These are phyloP conservation scores for Ennomos erosarius DNA, from an alignment of 2,888 invertebrate species.

Conservation along the genomic window DNA sequence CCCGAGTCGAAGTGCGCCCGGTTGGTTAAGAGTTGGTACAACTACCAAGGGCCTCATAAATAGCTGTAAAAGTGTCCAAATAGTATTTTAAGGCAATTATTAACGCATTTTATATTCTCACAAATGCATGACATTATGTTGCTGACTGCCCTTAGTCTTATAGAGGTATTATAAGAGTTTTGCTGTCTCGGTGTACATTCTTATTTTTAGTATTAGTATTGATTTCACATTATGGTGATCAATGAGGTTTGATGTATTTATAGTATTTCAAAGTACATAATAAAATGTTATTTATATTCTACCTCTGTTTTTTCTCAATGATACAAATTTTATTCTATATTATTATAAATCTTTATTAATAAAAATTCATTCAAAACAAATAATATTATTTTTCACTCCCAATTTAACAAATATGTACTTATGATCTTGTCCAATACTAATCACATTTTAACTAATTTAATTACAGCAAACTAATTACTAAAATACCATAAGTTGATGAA, in stretches of 20 bases:
- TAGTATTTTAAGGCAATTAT: too few relatives aligned
- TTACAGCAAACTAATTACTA: conserved; percentile 11
- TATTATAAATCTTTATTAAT: conserved; percentile 44
- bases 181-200: not conserved
- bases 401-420: conserved; percentile 30
- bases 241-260: conserved; percentile 37
- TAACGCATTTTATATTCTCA: too few relatives aligned
- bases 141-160: too few relatives aligned
- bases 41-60: too few relatives aligned
- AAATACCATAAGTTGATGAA: conserved; percentile 34
- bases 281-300: conserved; percentile 40
- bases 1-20: too few relatives aligned
- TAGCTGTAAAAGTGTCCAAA: too few relatives aligned
- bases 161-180: too few relatives aligned
- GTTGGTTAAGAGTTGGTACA: too few relatives aligned
- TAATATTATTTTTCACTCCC: conserved; percentile 19
- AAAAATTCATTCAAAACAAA: conserved; percentile 29
- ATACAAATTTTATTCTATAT: conserved; percentile 36
- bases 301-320: conserved; percentile 28
- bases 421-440: conserved; percentile 34
- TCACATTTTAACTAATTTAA: conserved; percentile 34
- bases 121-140: too few relatives aligned
- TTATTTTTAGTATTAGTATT: conserved; percentile 1
- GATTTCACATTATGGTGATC: conserved; percentile 18
- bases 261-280: conserved; percentile 44